Conservation (phyloP, 2,113 vertebrate genomes). For the Dicaeum eximium region DNA sequence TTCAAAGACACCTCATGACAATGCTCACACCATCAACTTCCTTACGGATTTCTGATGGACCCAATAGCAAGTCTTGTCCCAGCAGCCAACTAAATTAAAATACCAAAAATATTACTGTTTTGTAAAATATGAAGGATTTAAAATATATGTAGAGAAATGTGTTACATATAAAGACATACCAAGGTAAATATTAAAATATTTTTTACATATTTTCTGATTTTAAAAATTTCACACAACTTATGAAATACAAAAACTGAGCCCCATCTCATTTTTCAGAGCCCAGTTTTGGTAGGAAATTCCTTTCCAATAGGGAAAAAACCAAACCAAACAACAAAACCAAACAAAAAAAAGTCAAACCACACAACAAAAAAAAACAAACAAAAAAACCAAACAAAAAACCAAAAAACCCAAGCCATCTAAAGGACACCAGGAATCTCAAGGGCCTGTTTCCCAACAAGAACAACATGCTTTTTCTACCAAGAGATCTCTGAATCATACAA, state of each 20-base stretch:
- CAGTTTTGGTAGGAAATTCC: not conserved
- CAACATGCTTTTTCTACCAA: not conserved
- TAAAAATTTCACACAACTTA: not conserved
- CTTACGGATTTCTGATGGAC: not conserved
- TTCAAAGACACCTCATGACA: not conserved
- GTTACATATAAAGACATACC: not conserved
- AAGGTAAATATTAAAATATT: not conserved
- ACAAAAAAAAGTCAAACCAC: not conserved
- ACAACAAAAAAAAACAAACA: not conserved
- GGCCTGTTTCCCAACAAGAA: not conserved
- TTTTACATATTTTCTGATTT: not conserved
- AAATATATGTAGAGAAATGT: not conserved
- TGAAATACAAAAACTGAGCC: not conserved
- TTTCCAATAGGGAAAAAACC: not conserved
- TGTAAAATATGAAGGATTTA: not conserved
- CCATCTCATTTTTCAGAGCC: not conserved
- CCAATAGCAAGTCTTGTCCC: not conserved
- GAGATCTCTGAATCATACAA: not conserved
- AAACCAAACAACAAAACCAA: not conserved
- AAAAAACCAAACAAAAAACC: not conserved
- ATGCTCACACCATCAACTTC: not conserved
- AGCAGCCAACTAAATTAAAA: not conserved
- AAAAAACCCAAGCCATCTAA: not conserved
- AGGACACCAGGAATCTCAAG: not conserved
- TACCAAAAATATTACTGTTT: not conserved